Conservation (phyloP, 2,797 vertebrate genomes). For the Mormyrus hasselquistii region DNA sequence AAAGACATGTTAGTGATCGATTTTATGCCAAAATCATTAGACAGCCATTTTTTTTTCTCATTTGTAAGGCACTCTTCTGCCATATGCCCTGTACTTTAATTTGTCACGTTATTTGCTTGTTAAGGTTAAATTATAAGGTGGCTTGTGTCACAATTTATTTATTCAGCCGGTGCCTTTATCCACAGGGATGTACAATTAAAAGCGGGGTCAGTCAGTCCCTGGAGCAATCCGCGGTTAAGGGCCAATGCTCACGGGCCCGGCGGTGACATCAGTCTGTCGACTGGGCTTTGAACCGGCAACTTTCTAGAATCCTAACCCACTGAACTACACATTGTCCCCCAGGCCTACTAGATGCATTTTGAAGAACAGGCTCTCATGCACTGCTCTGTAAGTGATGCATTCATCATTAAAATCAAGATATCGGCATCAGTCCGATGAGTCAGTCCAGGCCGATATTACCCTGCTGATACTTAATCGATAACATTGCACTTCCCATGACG, state of each 20-base stretch:
- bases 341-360: not conserved
- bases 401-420: not conserved
- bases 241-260: not conserved
- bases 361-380: not conserved
- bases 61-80: not conserved
- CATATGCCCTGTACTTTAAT: not conserved
- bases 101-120: not conserved
- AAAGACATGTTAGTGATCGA: not conserved
- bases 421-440: not conserved
- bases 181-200: not conserved
- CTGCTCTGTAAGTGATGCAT: not conserved
- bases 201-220: not conserved
- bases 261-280: not conserved
- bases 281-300: not conserved
- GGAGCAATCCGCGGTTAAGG: not conserved
- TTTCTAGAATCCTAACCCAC: not conserved
- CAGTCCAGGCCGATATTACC: not conserved
- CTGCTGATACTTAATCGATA: not conserved
- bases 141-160: not conserved
- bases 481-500: not conserved
- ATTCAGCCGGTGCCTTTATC: not conserved
- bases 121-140: not conserved
- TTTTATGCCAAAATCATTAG: not conserved
- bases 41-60: not conserved
- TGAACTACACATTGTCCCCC: not conserved